Conservation (phyloP, 2,888 invertebrate species). For the Pyrocoelia pectoralis region DNA sequence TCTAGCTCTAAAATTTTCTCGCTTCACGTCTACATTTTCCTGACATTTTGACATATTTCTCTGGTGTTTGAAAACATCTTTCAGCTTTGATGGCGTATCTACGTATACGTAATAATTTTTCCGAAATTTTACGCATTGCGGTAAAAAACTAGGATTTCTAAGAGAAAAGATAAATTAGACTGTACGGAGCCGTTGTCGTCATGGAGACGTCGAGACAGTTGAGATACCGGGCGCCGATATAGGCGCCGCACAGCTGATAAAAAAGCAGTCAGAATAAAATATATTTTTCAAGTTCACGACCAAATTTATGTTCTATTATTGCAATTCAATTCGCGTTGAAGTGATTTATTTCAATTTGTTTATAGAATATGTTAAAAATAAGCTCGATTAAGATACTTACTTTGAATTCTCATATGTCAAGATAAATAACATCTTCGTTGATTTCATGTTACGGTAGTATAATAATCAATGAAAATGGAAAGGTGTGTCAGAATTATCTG, state of each 20-base stretch:
- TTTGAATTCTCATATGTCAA: too few species aligned
- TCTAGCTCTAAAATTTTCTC: background rate
- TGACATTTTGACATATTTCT: background rate
- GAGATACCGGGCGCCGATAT: constrained; percentile 33
- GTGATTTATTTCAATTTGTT: background rate
- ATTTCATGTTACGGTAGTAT: too few species aligned
- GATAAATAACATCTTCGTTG: too few species aligned
- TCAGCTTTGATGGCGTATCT: background rate
- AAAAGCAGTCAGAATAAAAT: constrained; percentile 30
- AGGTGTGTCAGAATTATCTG: too few species aligned
- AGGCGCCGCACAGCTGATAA: constrained; percentile 33
- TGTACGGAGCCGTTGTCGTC: constrained; percentile 29
- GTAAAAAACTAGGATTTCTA: background rate
- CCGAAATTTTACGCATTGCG: background rate
- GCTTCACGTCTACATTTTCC: background rate
- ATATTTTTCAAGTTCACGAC: constrained; percentile 14
- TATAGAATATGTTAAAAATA: too few species aligned
- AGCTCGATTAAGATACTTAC: too few species aligned
- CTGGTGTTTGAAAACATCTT: background rate
- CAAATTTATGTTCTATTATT: constrained; percentile 14
- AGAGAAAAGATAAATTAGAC: constrained; percentile 37
- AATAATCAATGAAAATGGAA: too few species aligned
- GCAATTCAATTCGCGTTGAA: background rate
- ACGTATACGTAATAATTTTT: background rate
- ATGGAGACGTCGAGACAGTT: constrained; percentile 31